These are phyloP conservation scores for Subanguina moxae DNA, from an alignment of 1,140 invertebrate species.

Conservation along the genomic window DNA sequence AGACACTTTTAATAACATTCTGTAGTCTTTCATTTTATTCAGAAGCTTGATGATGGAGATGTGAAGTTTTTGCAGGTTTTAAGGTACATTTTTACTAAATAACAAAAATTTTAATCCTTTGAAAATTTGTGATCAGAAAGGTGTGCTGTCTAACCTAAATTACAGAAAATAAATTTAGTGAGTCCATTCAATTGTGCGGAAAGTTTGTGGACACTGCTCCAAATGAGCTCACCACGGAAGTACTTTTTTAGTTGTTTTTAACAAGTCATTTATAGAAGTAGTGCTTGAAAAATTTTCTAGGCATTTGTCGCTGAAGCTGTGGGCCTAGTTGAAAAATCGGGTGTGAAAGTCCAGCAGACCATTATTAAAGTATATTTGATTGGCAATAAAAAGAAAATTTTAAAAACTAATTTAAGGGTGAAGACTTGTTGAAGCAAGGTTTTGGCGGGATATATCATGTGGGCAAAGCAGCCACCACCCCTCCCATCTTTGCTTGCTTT, in stretches of 20 bases:
- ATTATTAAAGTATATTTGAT: conserved; percentile 39
- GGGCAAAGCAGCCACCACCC: conserved; percentile 72
- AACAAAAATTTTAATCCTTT: too few species aligned
- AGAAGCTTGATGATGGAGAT: conserved; percentile 41
- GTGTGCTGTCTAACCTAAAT: too few species aligned
- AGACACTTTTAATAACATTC: background rate
- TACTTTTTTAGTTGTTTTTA: too few species aligned
- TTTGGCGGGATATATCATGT: conserved; percentile 74
- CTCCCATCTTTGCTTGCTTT: conserved; percentile 75
- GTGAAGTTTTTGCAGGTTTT: conserved; percentile 46
- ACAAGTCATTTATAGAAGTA: background rate
- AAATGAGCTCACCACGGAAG: conserved; percentile 48
- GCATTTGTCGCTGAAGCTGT: conserved; percentile 50
- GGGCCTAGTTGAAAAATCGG: conserved; percentile 28
- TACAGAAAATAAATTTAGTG: background rate
- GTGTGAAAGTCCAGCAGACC: conserved; percentile 32
- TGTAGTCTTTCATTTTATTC: conserved; percentile 23
- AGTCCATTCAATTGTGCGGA: conserved; percentile 37
- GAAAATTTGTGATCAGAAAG: too few species aligned
- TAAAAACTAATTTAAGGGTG: conserved; percentile 35
- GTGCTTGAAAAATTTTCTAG: conserved; percentile 15
- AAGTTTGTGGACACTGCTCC: conserved; percentile 50
- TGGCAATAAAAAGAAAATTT: background rate
- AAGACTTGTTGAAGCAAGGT: conserved; percentile 44
- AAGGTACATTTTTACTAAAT: background rate